A percentile compares a stretch with the other conserved stretches of the same genome.
Conservation (phyloP, 2,797 vertebrate species). For the Arctocebus calabarensis region DNA sequence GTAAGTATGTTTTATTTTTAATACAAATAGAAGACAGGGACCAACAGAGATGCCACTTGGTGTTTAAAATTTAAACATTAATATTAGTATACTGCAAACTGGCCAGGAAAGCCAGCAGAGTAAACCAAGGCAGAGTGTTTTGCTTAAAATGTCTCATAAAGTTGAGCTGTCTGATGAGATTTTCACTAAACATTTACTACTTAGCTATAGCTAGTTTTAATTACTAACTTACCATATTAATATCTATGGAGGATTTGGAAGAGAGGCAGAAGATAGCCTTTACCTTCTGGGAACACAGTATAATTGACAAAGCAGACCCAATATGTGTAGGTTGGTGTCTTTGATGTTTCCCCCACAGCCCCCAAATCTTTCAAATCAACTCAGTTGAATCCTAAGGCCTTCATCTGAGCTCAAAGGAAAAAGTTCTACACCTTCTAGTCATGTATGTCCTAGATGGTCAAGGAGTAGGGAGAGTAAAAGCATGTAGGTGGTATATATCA, state of each 20-base stretch:
- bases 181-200: neutral
- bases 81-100: neutral
- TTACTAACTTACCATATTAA: neutral
- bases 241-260: neutral
- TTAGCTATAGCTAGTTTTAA: neutral
- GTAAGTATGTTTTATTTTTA: constrained; percentile 87
- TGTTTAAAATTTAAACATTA: neutral
- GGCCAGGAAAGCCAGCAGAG: neutral
- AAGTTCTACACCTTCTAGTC: neutral
- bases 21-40: neutral
- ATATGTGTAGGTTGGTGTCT: neutral
- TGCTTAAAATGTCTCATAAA: neutral
- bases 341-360: too few species aligned
- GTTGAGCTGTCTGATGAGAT: neutral
- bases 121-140: neutral
- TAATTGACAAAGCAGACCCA: neutral
- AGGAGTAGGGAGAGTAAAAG: neutral
- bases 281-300: neutral
- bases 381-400: neutral
- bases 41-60: neutral
- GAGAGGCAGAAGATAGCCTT: neutral
- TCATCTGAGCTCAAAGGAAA: neutral
- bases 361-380: neutral
- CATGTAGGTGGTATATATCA: too few species aligned
- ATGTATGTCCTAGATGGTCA: neutral